Evolutionary conservation across 1,140 invertebrate species (phyloP), one percentile per base, ranked within the genome.

Genomic region (Aphidius ervi): DNA sequence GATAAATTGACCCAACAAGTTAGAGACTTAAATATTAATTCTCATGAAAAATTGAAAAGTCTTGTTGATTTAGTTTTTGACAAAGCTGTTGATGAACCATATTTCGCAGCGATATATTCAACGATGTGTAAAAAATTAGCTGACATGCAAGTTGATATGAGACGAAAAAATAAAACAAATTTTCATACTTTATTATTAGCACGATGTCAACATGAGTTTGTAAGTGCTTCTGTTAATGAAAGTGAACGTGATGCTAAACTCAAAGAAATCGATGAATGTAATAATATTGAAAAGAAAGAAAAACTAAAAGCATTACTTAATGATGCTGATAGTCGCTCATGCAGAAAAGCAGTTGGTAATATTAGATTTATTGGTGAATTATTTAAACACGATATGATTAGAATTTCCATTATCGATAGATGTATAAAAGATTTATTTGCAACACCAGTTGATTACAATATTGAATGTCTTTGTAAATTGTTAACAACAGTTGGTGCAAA

Each of bases 41-140:
- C 87, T 4, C 85, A 86, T 56, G 87, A 90, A 41, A 84, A 90
- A 67, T 78, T 97, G 31, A 83, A 88, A 64, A 88, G 88, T 61
- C 90, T 96, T 8, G 95, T 97, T 68, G 85, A 93, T 74, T 83
- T 97, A 58, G 88, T 97, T 3, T 97, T 97, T 80, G 93, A 96
- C 73, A 97, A 97, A 83, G 95, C 95, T 42, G 88, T 97, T 40
- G 90, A 95, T 81, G 95, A 98, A 75, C 95, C 94, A 3, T 91
- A 87, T 71, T 98, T 96, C 72, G 92, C 93, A 5, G 87, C 89
- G 40, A 89, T 90, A 1, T 98, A 98, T 82, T 95, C 95, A 2
- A 82, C 87, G 49, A 87, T 98, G 83, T 92, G 90, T 68, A 86
- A 86, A 71, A 84, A 87, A 68, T 75, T 16, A 16, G 16, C 16